Base-by-base conservation (phyloP, 2,113 vertebrate species). In the Anarhynchus alexandrinus region DNA sequence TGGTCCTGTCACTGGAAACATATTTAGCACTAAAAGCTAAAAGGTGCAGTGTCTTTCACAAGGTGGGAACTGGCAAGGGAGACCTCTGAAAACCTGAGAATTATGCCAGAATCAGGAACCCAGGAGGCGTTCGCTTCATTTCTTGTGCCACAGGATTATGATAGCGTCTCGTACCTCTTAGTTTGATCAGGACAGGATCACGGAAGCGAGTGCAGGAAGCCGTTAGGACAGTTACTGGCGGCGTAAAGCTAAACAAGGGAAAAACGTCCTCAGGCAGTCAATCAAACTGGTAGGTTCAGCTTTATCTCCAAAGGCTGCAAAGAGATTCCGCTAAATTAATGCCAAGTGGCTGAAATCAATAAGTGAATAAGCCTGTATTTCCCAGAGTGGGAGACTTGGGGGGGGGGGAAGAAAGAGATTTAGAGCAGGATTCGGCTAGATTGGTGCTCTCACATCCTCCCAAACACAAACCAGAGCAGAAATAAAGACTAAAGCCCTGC, bases 81-180 rank as follows among this genome's bases (percentile, higher is more conserved):
- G 29, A 54, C 9, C 11, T 22, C 78, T 20, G 49, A 43, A 47
- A 71, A 71, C 30, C 57, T 9, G 21, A 19, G 27, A 64, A 42
- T 10, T 9, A 34, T 23, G 25, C 19, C 14, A 45, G 66, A 38
- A 45, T 29, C 36, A 3, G 77, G 57, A 57, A n/a, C 20, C 29
- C 9, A 5, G 27, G 27, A 40, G 32, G 29, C 5, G 0, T 38
- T 20, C 9, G 36, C 15, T n/a, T 40, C 3, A 1, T 66, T 47
- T 73, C 38, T 18, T 10, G 25, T n/a, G 10, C 70, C 30, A 2
- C 15, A 13, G 69, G 69, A 3, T 52, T 27, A 3, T 9, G 36
- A 11, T 25, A 5, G 14, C 7, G 43, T 15, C 47, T 57, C 6
- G 4, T 19, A 15, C 27, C 65, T 23, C 71, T 13, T 9, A 2